Evolutionary conservation across 2,888 invertebrate species (phyloP).

Genomic region (Spatulosminthurus flaviceps): DNA sequence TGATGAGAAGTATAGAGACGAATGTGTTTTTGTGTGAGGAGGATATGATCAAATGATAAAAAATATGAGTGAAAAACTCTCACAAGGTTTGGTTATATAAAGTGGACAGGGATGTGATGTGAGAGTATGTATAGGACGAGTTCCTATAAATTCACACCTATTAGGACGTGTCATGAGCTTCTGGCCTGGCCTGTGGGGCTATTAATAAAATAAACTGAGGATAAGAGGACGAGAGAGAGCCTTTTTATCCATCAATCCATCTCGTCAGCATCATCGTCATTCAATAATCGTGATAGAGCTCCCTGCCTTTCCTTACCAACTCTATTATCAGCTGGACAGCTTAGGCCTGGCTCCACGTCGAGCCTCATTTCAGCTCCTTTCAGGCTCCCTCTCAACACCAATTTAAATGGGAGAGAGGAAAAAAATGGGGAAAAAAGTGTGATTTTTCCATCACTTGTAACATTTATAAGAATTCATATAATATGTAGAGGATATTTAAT

Average conservation of each 20-base stretch:
- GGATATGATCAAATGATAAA: constrained; percentile 62
- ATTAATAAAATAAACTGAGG: constrained; percentile 48
- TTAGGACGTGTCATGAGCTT: constrained; percentile 35
- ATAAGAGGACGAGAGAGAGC: constrained; percentile 37
- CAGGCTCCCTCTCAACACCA: background rate
- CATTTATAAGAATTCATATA: no score
- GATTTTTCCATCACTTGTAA: no score
- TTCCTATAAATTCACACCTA: constrained; percentile 44
- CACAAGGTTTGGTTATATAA: background rate
- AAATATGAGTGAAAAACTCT: constrained; percentile 45
- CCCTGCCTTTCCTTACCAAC: background rate
- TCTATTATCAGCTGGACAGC: constrained; percentile 13
- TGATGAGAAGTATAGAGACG: constrained; percentile 49
- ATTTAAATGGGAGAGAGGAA: background rate
- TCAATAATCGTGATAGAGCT: constrained; percentile 31
- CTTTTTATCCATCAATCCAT: constrained; percentile 35
- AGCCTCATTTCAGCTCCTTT: constrained; percentile 13
- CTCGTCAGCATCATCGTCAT: constrained; percentile 24
- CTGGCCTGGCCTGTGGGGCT: constrained; percentile 28
- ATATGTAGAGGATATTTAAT: no score
- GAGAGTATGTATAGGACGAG: background rate
- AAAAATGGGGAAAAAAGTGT: constrained; percentile 7
- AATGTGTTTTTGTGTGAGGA: no score
- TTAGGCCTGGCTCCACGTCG: constrained; percentile 2
- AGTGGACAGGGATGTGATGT: background rate